Base-by-base conservation (phyloP, 1,140 invertebrate genomes). In the Cherax quadricarinatus region DNA sequence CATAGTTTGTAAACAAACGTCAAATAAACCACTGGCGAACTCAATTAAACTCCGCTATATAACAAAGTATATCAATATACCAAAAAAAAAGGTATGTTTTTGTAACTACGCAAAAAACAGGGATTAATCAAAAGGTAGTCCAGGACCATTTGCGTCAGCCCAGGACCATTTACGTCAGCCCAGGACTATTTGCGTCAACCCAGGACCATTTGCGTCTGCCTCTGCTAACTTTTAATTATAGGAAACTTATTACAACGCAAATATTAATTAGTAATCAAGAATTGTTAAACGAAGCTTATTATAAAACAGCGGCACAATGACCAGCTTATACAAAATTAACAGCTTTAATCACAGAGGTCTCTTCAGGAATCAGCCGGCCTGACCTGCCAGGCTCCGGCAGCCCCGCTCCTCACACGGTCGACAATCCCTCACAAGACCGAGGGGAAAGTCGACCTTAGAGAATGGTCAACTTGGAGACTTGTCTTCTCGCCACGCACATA, bases 221-320 rank as follows among this genome's bases (percentile, higher is more conserved):
- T 41, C 30, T 30, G 48, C 9, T n/a, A 89, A 75, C 81, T 75
- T 84, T 84, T 80, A 83, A 89, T 84, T 89, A 89, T 81, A 83
- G 30, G 62, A 79, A 91, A 91, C 48, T 91, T 85, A 91, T 91
- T 91, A 86, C 78, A 91, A 75, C 75, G 83, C 18, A 86, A 86
- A 81, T 62, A 91, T 91, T 86, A 91, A 91, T 91, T 91, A 86
- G 70, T 84, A 91, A 91, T 91, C 89, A 86, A 41, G 89, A 86
- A 91, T 91, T 91, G 89, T 91, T 86, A 86, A 75, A 62, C 21
- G n/a, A 21, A 49, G 75, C n/a, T 86, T 57, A 70, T 86, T 86
- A 41, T 60, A 80, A 80, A 85, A 86, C 82, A 70, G 83, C n/a
- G 53, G 66, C 82, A 91, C 89, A 91, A 91, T 91, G 75, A 91